Evolutionary conservation across 2,888 invertebrate genomes (phyloP), one percentile per base, ranked within the genome.

Genomic region (Synanthedon vespiformis): DNA sequence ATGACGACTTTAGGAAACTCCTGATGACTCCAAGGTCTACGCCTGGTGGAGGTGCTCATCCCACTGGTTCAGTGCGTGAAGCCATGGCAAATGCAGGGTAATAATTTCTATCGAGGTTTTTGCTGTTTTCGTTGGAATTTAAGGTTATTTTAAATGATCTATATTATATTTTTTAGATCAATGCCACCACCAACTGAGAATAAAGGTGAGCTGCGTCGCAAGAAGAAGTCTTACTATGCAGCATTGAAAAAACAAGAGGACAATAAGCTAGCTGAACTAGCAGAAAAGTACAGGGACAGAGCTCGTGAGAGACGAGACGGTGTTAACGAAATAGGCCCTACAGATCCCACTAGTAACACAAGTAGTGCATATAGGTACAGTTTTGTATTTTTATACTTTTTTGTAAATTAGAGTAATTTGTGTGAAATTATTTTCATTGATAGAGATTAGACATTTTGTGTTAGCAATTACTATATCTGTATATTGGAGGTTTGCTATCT

Each of bases 1-100:
- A 99, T 88, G 98, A 97, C 74, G 99, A 99, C 84, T 99, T 99
- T 72, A 92, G 98, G 53, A 97, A 97, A 73, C 86, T 99, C 52
- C 83, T 99, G 61, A 98, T 98, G 94, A 98, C 98, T 0, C 98
- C 99, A 0, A 89, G 97, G 56, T 90, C 93, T 5, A 93, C 94
- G 0, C 91, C 92, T 1, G 50, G 89, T 76, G 61, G 84, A 65
- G 61, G 80, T 62, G 61, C 90, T 70, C 88, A 87, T 55, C 82
- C 83, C 3, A 71, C 76, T 0, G 92, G 92, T 4, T 92, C 92
- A 0, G 89, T 92, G 8, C 83, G 92, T 22, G 92, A 93, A 72
- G 92, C 92, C 1, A 91, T 92, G 87, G 90, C 91, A 1, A 92
- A 92, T 67, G 79, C 90, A 14, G 89, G 90, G 72, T 90, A 14